These are phyloP conservation scores for Pandion haliaetus DNA, from an alignment of 2,113 vertebrate species.

Conservation along the genomic window DNA sequence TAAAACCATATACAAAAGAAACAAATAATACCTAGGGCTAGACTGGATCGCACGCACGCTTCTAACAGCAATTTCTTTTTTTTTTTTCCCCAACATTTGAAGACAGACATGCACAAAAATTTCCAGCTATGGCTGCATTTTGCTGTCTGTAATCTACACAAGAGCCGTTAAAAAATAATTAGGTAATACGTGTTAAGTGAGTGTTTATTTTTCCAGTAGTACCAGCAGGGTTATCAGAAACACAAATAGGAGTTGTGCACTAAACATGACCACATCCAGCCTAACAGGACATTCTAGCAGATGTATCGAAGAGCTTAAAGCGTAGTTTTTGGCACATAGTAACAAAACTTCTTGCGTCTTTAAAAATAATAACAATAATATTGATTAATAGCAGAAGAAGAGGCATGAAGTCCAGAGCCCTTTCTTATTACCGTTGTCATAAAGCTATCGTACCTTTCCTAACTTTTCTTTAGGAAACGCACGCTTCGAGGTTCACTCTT, in stretches of 20 bases:
- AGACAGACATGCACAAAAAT: background rate
- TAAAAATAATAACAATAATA: background rate
- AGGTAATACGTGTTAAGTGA: background rate
- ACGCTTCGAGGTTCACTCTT: background rate
- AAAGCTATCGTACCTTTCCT: background rate
- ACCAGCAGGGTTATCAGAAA: background rate
- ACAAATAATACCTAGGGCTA: background rate
- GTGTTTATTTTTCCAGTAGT: background rate
- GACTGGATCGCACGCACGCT: rapidly evolving
- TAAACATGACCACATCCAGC: background rate
- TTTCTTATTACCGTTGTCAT: background rate
- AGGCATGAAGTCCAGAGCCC: background rate
- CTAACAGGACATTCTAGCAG: background rate
- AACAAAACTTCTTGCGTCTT: background rate
- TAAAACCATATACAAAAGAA: background rate
- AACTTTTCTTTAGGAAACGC: background rate
- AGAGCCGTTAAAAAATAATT: background rate
- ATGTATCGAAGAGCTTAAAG: background rate
- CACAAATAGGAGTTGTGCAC: background rate
- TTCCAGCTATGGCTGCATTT: background rate
- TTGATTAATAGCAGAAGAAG: background rate
- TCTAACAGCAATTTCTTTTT: background rate
- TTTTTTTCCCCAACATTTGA: background rate
- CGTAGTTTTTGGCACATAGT: rapidly evolving
- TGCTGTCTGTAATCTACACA: background rate